Base-by-base conservation (phyloP, 2,797 vertebrate species). In the Cuniculus paca region DNA sequence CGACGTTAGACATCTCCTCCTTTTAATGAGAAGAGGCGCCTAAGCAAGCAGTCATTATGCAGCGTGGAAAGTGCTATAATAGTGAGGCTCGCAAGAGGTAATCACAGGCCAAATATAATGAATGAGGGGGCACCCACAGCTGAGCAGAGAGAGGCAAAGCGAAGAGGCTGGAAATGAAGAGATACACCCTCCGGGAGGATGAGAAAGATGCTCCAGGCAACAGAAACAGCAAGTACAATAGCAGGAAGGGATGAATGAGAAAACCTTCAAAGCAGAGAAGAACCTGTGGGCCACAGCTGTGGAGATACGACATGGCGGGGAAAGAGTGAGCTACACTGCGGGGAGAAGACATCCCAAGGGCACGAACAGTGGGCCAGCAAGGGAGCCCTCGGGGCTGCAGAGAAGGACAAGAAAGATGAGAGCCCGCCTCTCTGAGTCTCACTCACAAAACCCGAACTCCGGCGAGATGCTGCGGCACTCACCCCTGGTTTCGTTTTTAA, bases 401-500 rank as follows among this genome's bases (percentile, higher is more conserved):
- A 22, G 54, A 65, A 75, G n/a, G 45, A 20, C 19, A 11, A 7
- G 39, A 6, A 28, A 12, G 65, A 61, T 0, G 1, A 0, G 2
- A 5, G 14, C 1, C 5, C 19, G 50, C 34, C 13, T 26, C 80
- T n/a, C 1, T 6, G 42, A 19, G 17, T n/a, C 74, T 1, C 3
- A 6, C 74, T 10, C 52, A 14, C 39, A 89, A 14, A 48, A 26
- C 48, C 26, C 6, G 52, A n/a, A 8, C 0, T 2, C 61, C 7
- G 0, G 4, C 0, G 0, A 4, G 24, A 3, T 0, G 5, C 19
- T 2, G 22, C 0, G 28, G 95, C 96, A 98, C 99, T 98, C 95
- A 99, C 99, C 99, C 98, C 99, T 98, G 68, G 99, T 99, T 97
- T 99, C 99, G 70, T 99, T 99, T 97, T 98, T 99, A 94, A 99